Evolutionary conservation across 2,113 vertebrate species (phyloP).

Genomic region (Porphyrio hochstetteri): DNA sequence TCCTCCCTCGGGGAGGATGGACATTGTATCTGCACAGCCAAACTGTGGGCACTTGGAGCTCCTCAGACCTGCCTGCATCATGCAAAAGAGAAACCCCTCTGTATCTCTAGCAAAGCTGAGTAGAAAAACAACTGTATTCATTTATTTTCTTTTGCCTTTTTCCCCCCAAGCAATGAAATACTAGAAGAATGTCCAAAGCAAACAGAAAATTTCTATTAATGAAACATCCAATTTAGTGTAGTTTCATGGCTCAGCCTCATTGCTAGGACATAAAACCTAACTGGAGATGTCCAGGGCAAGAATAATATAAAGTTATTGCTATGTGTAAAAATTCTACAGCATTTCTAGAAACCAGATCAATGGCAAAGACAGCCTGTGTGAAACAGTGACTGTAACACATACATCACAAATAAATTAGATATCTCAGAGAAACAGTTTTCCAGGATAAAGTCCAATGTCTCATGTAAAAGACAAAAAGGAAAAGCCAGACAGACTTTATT

Average conservation of each 20-base stretch:
- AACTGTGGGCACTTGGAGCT: not conserved
- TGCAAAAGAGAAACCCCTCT: not conserved
- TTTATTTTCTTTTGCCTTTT: slow-evolving; percentile 28
- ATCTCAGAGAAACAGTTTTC: not conserved
- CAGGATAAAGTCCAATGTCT: not conserved
- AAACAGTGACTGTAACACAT: not conserved
- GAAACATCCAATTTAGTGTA: slow-evolving; percentile 13
- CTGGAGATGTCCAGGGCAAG: not conserved
- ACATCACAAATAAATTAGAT: not conserved
- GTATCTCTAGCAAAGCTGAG: not conserved
- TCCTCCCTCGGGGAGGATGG: slow-evolving; percentile 28
- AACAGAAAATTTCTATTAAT: slow-evolving; percentile 44
- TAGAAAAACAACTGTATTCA: not conserved
- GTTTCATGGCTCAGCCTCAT: not conserved
- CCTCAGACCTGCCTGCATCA: not conserved
- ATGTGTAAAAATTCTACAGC: not conserved
- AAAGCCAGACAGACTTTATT: not conserved
- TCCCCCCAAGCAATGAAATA: not conserved
- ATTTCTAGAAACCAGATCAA: not conserved
- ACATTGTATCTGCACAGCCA: not conserved
- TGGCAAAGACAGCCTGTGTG: not conserved
- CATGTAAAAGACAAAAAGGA: not conserved
- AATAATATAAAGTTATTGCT: not conserved
- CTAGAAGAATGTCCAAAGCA: slow-evolving; percentile 30
- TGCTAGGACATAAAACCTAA: not conserved